phyloP scores from a whole-genome alignment of 2,888 invertebrate species.

The Galerucella nymphaeae region DNA sequence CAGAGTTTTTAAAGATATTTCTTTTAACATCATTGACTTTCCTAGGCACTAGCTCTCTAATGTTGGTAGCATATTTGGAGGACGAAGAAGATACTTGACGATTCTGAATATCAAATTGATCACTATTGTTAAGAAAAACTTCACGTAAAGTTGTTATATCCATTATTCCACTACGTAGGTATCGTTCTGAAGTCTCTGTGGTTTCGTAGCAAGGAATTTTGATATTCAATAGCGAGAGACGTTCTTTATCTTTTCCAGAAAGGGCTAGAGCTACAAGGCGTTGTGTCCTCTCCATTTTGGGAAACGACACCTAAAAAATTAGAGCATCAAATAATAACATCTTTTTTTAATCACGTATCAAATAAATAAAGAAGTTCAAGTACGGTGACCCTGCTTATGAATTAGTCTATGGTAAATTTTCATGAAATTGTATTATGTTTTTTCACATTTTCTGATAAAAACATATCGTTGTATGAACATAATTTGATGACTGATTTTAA shows the following conservation, averaged over 20 bases:
- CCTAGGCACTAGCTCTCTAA: neutral
- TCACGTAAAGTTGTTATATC: neutral
- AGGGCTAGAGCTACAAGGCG: neutral
- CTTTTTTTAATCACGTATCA: neutral
- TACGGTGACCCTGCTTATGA: no score
- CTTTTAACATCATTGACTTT: neutral
- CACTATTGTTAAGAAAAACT: neutral
- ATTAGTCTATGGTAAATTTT: no score
- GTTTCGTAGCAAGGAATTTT: neutral
- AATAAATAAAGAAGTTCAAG: no score
- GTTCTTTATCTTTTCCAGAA: neutral
- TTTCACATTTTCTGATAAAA: neutral
- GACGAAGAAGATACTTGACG: constrained; percentile 2
- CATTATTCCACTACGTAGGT: neutral
- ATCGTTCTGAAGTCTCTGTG: constrained; percentile 4
- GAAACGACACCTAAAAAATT: constrained; percentile 4
- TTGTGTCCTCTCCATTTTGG: neutral
- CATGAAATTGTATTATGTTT: neutral
- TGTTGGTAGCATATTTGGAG: neutral
- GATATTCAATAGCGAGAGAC: neutral
- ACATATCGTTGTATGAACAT: neutral
- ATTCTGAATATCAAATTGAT: constrained; percentile 2
- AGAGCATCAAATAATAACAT: neutral
- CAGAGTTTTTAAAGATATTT: neutral
- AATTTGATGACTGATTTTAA: neutral